A percentile compares a stretch with the other conserved stretches of the same genome.
Conservation (phyloP, 2,113 vertebrate species). For the Amblyornis subalaris region DNA sequence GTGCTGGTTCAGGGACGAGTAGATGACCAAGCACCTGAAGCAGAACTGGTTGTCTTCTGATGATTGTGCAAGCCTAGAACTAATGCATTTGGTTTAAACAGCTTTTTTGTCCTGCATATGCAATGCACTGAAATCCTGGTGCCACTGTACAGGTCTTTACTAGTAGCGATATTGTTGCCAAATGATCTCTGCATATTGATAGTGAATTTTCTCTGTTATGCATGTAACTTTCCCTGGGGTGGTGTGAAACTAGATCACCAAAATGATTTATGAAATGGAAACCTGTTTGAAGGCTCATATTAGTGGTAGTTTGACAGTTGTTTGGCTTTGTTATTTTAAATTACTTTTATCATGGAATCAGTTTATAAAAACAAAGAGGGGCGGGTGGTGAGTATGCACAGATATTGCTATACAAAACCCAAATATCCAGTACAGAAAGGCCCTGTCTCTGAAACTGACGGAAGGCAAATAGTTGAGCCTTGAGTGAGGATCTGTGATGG, state of each 20-base stretch:
- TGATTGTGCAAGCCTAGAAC: background rate
- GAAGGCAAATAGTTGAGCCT: background rate
- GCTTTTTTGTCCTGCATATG: background rate
- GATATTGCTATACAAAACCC: background rate
- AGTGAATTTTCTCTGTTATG: background rate
- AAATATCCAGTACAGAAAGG: background rate
- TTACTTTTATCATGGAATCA: background rate
- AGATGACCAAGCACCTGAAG: background rate
- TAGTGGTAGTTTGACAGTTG: conserved; percentile 28
- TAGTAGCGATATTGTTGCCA: background rate
- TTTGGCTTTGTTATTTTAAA: conserved; percentile 44
- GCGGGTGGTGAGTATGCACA: rapidly evolving
- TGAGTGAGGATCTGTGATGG: background rate
- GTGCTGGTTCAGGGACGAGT: background rate
- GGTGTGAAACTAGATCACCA: background rate
- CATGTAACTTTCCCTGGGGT: background rate
- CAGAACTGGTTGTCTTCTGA: background rate
- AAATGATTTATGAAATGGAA: conserved; percentile 39
- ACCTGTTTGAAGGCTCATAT: background rate
- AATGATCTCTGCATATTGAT: conserved; percentile 19
- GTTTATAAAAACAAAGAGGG: background rate
- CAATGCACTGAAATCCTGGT: background rate
- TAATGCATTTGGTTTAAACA: background rate
- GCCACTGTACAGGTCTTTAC: background rate
- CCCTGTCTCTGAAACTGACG: background rate